Base-by-base conservation (phyloP, 2,888 invertebrate species). In the Lycocerus yunnanus region DNA sequence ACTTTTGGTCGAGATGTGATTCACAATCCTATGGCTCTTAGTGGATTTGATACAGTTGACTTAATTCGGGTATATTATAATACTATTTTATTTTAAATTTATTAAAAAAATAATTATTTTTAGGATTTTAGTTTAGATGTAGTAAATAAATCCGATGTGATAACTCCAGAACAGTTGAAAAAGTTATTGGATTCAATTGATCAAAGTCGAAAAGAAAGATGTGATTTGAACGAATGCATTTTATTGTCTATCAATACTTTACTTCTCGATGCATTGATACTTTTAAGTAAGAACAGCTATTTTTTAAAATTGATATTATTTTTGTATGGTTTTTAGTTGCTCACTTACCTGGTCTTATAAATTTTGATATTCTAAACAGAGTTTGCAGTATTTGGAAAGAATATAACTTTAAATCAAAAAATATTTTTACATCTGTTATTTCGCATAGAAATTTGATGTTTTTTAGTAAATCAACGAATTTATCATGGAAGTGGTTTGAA, bases 171-270 rank as follows among this genome's bases (percentile, higher is more conserved):
- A 18, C 10, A 27, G n/a, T 16, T 73, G 15, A 16, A 11, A 5
- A 16, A 66, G 13, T 16, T 74, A 14, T 58, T 76, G 15, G 20
- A 43, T 16, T 60, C 61, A 1, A 61, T 71, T 60, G 18, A 16
- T 20, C 24, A 18, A 43, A 83, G 82, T n/a, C 71, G 85, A 13
- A 79, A 77, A 2, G 74, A 83, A 77, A 80, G 87, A 43, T 83
- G 84, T 71, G 87, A 87, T 76, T 75, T 86, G 6, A 86, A 85
- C 74, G 84, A 85, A 16, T 79, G 79, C 66, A 81, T 85, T 20
- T 72, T 79, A 15, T 70, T 75, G 11, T 74, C 77, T 18, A 82
- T 85, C 16, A 83, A 83, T 71, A 78, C 78, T 11, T 80, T 81
- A 58, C 71, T 84, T 1, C 76, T 85, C 11, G 85, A 86, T 74